Base-by-base conservation (phyloP, 2,113 vertebrate genomes). In the Alosa alosa region DNA sequence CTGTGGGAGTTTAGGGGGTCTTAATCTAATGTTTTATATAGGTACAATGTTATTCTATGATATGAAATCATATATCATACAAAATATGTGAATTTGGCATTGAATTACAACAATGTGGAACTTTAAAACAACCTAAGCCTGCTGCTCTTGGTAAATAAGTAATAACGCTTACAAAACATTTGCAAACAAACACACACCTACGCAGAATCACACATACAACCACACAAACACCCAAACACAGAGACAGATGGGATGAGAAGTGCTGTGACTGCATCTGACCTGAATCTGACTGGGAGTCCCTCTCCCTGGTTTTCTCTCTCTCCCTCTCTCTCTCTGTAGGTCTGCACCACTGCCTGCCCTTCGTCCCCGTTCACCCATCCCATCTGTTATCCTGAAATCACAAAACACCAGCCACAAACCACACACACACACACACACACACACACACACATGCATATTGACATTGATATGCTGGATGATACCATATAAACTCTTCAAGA, bases 161-260 rank as follows among this genome's bases (percentile, higher is more conserved):
- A 44, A 44, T 44, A 44, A 44, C 31, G 31, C 31, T 31, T 31
- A 31, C 31, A 31, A 31, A 31, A 31, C 31, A 31, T 31, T 31
- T 31, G 31, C 72, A 39, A 4, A 39, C 7, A 39, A 39, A 78
- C 68, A 75, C 31, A 75, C 11, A 72, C n/a, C 31, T 3, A 36
- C 9, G 31, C 25, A 36, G 0, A 78, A 31, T n/a, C 13, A 39
- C 72, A 78, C 36, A 39, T 36, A 78, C 72, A 78, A 13, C 13
- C 72, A 78, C 72, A 86, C 85, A 46, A 41, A 47, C 83, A 81
- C 81, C 20, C 84, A 82, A 55, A 9, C 39, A 47, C 45, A 50
- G 22, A 22, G 15, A 57, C 15, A 72, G 64, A 72, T 78, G 72
- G 72, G 72, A 39, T 41, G 72, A 25, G 13, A 78, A 39, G 15